These are phyloP conservation scores for Polyploca ridens DNA, from an alignment of 2,888 invertebrate genomes.

Conservation along the genomic window DNA sequence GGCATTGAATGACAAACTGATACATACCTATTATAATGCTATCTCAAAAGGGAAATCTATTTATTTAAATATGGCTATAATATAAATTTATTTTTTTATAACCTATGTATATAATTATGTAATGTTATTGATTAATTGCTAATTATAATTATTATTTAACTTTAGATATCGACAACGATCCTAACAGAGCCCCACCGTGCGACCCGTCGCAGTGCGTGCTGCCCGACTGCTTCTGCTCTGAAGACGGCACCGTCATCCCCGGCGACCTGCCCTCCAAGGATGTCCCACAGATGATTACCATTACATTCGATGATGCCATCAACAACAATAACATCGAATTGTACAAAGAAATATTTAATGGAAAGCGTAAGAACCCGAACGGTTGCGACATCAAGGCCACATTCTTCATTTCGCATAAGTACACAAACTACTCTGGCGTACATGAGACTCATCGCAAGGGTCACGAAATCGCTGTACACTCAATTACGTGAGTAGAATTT, in stretches of 20 bases:
- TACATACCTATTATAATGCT: slow-evolving; percentile 19
- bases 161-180: slow-evolving; percentile 96
- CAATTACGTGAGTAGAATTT: slow-evolving; percentile 91
- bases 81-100: background rate
- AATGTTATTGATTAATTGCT: background rate
- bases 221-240: slow-evolving; percentile 97
- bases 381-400: slow-evolving; percentile 97
- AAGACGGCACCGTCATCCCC: slow-evolving; percentile 94
- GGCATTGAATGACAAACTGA: slow-evolving; percentile 36
- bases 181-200: slow-evolving; percentile 95
- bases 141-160: slow-evolving; percentile 40
- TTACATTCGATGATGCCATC: slow-evolving; percentile 97
- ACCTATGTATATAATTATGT: background rate
- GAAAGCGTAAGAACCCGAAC: slow-evolving; percentile 95
- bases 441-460: slow-evolving; percentile 96
- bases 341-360: slow-evolving; percentile 96
- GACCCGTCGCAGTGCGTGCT: slow-evolving; percentile 93
- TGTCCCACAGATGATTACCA: slow-evolving; percentile 97
- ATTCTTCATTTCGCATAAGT: slow-evolving; percentile 96
- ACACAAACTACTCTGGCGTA: slow-evolving; percentile 96
- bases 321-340: slow-evolving; percentile 97
- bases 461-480: slow-evolving; percentile 97
- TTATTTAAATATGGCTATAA: background rate
- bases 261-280: slow-evolving; percentile 93
- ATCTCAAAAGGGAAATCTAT: background rate